A percentile compares a stretch with the other conserved stretches of the same genome.
Evolutionary conservation across 2,888 invertebrate species (phyloP).

Genomic region (Ceraclea dissimilis): DNA sequence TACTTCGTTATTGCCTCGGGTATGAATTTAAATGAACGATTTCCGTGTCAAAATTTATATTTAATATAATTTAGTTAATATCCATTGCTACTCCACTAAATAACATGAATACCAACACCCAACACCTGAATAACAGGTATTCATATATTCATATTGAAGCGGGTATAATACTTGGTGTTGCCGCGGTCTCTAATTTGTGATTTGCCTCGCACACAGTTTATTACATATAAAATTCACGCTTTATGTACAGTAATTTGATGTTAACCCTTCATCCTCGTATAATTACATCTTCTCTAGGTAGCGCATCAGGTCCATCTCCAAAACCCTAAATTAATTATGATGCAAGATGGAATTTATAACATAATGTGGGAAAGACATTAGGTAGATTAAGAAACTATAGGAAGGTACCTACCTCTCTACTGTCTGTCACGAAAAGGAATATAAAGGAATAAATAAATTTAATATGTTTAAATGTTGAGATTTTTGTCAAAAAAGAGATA

Average conservation of each 20-base stretch:
- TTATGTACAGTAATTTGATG: background rate
- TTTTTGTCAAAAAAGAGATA: too few relatives aligned
- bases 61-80: constrained; percentile 2
- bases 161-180: background rate
- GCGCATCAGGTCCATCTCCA: too few relatives aligned
- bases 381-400: too few relatives aligned
- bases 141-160: background rate
- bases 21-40: background rate
- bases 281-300: too few relatives aligned
- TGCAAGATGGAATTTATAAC: too few relatives aligned
- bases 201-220: background rate
- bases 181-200: constrained; percentile 1
- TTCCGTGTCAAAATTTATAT: constrained; percentile 2
- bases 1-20: background rate
- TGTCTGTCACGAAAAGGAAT: too few relatives aligned
- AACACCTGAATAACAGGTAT: background rate
- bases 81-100: background rate
- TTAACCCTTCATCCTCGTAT: background rate
- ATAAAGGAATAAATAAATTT: too few relatives aligned
- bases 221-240: background rate
- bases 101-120: constrained; percentile 1
- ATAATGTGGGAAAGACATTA: too few relatives aligned
- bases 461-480: too few relatives aligned
- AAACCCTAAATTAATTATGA: too few relatives aligned
- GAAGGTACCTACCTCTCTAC: too few relatives aligned